These are phyloP conservation scores for Numida meleagris DNA, from an alignment of 2,113 vertebrate species.

Conservation along the genomic window DNA sequence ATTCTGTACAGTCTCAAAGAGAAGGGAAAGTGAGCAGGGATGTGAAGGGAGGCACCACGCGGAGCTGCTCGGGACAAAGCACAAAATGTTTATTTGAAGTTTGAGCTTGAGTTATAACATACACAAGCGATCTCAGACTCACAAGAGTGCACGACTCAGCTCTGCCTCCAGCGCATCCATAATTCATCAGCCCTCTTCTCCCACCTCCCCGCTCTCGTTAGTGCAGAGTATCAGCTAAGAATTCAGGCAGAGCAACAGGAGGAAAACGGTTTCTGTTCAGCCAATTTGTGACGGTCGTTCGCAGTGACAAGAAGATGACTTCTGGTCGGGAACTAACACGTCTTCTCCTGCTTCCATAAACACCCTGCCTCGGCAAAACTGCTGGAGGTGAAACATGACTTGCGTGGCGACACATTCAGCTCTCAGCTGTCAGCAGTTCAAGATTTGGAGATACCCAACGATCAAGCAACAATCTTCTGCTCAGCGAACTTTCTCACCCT, in stretches of 20 bases:
- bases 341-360: not conserved
- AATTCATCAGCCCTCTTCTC: not conserved
- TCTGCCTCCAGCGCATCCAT: constrained; percentile 4
- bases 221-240: not conserved
- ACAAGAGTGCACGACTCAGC: not conserved
- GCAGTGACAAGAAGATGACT: constrained; percentile 37
- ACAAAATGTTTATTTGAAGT: not conserved
- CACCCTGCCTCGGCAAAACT: not conserved
- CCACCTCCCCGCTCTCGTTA: not conserved
- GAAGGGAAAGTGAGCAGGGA: not conserved
- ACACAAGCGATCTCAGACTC: not conserved
- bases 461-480: constrained; percentile 37
- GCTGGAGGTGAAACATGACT: constrained; percentile 37
- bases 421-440: constrained; percentile 38
- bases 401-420: not conserved
- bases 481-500: constrained; percentile 68
- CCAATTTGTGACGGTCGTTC: not conserved
- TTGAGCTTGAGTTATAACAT: not conserved
- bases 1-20: not conserved
- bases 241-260: constrained; percentile 15
- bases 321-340: constrained; percentile 13
- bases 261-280: constrained; percentile 5
- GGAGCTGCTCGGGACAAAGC: not conserved
- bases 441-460: constrained; percentile 25
- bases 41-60: not conserved